phyloP scores from a whole-genome alignment of 2,888 invertebrate genomes.

The Tenthredo livida region DNA sequence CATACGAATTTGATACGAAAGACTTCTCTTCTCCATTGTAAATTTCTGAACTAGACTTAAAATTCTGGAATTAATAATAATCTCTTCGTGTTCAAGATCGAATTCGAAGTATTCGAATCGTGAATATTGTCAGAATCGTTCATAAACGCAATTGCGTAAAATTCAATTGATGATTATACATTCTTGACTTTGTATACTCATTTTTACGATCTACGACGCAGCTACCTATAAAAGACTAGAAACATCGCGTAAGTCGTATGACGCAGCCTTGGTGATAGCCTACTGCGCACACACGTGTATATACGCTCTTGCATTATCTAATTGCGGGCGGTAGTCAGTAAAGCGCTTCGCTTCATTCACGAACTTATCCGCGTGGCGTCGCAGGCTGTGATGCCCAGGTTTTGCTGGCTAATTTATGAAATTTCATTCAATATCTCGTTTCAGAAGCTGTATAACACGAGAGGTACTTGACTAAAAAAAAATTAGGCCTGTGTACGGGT shows the following conservation, averaged over 20 bases:
- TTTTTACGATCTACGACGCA: not conserved
- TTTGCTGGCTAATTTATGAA: not conserved
- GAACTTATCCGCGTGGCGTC: conserved; percentile 26
- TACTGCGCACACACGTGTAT: not conserved
- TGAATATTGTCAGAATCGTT: not conserved
- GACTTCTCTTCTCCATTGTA: too few relatives aligned
- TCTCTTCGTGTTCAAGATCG: not conserved
- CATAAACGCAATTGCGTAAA: not conserved
- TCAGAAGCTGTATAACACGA: not conserved
- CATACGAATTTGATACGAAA: too few relatives aligned
- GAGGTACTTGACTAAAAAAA: not conserved
- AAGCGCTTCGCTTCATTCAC: not conserved
- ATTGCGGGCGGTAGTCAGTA: not conserved
- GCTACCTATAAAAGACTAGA: not conserved
- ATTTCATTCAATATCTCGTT: not conserved
- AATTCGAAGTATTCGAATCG: not conserved
- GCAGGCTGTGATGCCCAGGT: not conserved
- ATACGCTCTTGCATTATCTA: not conserved
- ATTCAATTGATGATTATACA: not conserved
- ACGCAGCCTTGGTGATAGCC: not conserved
- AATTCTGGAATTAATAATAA: too few relatives aligned
- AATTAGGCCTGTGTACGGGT: not conserved
- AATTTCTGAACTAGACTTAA: too few relatives aligned
- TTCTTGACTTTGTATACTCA: not conserved
- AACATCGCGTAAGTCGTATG: conserved; percentile 2